Evolutionary conservation across 92 coral and sea anemone species (phyloP).

Genomic region (Zoanthus sociatus): DNA sequence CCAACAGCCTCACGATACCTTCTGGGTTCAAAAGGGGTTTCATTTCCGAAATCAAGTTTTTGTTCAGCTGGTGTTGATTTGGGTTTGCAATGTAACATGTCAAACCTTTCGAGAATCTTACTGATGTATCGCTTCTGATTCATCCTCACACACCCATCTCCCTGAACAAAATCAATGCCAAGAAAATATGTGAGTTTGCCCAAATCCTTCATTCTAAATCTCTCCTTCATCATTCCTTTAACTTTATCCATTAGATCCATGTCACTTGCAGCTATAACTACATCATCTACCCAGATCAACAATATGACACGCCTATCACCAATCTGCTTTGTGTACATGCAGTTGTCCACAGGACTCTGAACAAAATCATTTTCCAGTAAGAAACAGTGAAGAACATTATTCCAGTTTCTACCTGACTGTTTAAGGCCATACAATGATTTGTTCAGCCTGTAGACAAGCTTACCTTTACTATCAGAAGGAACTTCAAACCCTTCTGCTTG

Average conservation of each 20-base stretch:
- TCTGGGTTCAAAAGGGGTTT: conserved; percentile 43
- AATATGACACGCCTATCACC: background rate
- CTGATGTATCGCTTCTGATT: conserved; percentile 43
- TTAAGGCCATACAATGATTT: conserved; percentile 32
- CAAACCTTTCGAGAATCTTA: conserved; percentile 57
- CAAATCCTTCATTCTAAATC: conserved; percentile 67
- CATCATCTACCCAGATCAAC: conserved; percentile 50
- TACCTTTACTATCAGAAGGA: conserved; percentile 12
- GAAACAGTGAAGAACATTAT: background rate
- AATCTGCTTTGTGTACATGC: conserved; percentile 27
- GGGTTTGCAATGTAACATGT: conserved; percentile 61
- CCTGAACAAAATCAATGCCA: conserved; percentile 54
- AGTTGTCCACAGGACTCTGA: conserved; percentile 37
- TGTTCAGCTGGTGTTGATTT: conserved; percentile 60
- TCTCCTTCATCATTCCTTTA: conserved; percentile 47
- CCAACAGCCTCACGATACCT: conserved; percentile 51
- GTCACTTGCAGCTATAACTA: conserved; percentile 51
- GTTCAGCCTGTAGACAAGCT: conserved; percentile 15
- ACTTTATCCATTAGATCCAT: conserved; percentile 44
- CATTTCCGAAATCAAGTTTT: conserved; percentile 54
- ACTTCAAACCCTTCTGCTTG: conserved; percentile 56
- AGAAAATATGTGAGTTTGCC: conserved; percentile 58
- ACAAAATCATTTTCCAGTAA: conserved; percentile 19
- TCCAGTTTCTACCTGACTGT: conserved; percentile 8
- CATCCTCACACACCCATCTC: conserved; percentile 55